These are phyloP conservation scores for Didymodactylos carnosus DNA, from an alignment of 2,888 invertebrate species.

Conservation along the genomic window DNA sequence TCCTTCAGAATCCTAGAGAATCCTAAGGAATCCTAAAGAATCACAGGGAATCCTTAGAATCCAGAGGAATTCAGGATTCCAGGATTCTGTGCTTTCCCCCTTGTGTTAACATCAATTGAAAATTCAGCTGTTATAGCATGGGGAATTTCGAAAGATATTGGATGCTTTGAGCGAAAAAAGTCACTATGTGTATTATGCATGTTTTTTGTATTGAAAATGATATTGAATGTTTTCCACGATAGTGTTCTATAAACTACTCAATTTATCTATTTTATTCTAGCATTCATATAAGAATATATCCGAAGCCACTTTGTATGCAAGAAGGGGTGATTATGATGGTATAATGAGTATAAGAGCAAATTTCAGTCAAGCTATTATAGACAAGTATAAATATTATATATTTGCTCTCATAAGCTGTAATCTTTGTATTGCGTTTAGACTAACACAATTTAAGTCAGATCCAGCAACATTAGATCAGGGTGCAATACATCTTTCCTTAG, in stretches of 20 bases:
- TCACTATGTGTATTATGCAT: too few relatives aligned
- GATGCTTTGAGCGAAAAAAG: too few relatives aligned
- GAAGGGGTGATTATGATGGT: slow-evolving; percentile 63
- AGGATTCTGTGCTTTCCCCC: too few relatives aligned
- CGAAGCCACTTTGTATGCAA: slow-evolving; percentile 52
- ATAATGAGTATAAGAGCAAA: slow-evolving; percentile 67
- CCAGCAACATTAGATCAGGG: slow-evolving; percentile 40
- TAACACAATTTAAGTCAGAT: neutral
- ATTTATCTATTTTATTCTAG: neutral
- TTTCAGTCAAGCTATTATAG: slow-evolving; percentile 55
- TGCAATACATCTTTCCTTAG: slow-evolving; percentile 67
- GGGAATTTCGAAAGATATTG: too few relatives aligned
- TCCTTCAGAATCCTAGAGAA: too few relatives aligned
- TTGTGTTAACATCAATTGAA: too few relatives aligned
- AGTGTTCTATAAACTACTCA: slow-evolving; percentile 10
- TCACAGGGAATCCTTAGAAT: too few relatives aligned
- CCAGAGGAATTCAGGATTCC: too few relatives aligned
- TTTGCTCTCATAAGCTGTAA: neutral
- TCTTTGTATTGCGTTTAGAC: neutral
- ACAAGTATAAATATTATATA: neutral
- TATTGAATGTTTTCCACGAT: neutral
- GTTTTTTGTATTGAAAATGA: too few relatives aligned
- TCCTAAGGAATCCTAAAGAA: too few relatives aligned
- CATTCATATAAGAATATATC: slow-evolving; percentile 31
- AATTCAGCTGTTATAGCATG: too few relatives aligned